phyloP scores from a whole-genome alignment of 2,888 invertebrate genomes.

The Drepana falcataria region DNA sequence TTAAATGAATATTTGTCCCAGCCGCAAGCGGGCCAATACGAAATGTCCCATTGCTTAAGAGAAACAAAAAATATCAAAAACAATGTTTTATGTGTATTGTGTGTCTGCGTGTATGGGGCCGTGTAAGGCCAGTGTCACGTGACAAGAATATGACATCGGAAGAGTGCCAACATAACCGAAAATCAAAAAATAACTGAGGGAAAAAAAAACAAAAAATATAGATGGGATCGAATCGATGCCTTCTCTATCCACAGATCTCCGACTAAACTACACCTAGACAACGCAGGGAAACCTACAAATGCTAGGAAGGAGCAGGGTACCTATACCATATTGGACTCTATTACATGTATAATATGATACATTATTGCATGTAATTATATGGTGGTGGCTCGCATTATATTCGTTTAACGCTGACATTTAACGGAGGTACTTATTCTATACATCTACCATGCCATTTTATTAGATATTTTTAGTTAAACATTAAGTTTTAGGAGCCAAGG shows the following conservation, averaged over 20 bases:
- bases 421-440: conserved; percentile 47
- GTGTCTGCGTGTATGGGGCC: conserved; percentile 61
- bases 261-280: conserved; percentile 59
- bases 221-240: conserved; percentile 49
- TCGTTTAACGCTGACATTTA: conserved; percentile 33
- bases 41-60: conserved; percentile 45
- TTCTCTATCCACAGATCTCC: conserved; percentile 53
- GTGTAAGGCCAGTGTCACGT: conserved; percentile 54
- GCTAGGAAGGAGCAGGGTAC: conserved; percentile 38
- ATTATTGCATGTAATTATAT: conserved; percentile 52
- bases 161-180: conserved; percentile 50
- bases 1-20: conserved; percentile 50
- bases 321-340: conserved; percentile 32
- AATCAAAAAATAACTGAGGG: conserved; percentile 32
- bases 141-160: conserved; percentile 68
- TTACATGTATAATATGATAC: conserved; percentile 24
- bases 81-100: conserved; percentile 54
- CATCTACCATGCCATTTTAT: conserved; percentile 60
- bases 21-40: conserved; percentile 62
- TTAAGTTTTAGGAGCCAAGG: conserved; percentile 62
- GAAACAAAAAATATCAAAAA: conserved; percentile 28
- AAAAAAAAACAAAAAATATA: conserved; percentile 30
- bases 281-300: conserved; percentile 56
- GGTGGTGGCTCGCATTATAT: conserved; percentile 55
- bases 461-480: conserved; percentile 41